These are phyloP conservation scores for Hirundo rustica DNA, from an alignment of 2,797 vertebrate genomes.

Conservation along the genomic window DNA sequence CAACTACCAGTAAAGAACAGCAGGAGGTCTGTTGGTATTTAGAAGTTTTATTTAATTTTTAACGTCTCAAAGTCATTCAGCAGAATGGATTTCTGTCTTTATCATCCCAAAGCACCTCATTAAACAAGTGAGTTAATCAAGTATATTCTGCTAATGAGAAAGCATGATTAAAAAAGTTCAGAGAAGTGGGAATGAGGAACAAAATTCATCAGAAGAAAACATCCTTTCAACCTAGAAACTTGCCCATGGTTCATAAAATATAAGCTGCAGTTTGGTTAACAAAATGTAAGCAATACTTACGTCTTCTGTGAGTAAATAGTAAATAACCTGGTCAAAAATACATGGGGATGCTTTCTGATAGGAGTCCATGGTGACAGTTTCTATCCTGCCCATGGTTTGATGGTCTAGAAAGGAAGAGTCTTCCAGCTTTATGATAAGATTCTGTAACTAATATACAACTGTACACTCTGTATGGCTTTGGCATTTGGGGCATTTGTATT, in stretches of 20 bases:
- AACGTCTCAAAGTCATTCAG: neutral
- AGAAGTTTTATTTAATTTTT: neutral
- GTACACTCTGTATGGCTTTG: neutral
- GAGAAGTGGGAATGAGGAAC: neutral
- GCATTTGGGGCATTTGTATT: neutral
- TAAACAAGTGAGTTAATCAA: conserved; percentile 32
- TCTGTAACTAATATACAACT: neutral
- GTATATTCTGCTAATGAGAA: conserved; percentile 19
- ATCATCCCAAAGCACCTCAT: conserved; percentile 46
- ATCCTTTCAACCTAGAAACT: neutral
- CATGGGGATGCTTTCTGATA: neutral
- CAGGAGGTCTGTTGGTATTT: neutral
- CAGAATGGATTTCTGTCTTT: conserved; percentile 8
- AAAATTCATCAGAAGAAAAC: neutral
- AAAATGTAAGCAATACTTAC: neutral
- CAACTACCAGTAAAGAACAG: neutral
- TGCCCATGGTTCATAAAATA: neutral
- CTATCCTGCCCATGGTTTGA: neutral
- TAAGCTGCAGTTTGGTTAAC: neutral
- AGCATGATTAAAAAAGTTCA: conserved; percentile 27
- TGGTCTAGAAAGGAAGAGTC: neutral
- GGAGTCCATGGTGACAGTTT: neutral
- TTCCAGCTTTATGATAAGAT: neutral
- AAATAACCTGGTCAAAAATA: neutral
- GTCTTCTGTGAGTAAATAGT: neutral